These are phyloP conservation scores for Hypotaenidia okinawae DNA, from an alignment of 2,797 vertebrate species.

Conservation along the genomic window DNA sequence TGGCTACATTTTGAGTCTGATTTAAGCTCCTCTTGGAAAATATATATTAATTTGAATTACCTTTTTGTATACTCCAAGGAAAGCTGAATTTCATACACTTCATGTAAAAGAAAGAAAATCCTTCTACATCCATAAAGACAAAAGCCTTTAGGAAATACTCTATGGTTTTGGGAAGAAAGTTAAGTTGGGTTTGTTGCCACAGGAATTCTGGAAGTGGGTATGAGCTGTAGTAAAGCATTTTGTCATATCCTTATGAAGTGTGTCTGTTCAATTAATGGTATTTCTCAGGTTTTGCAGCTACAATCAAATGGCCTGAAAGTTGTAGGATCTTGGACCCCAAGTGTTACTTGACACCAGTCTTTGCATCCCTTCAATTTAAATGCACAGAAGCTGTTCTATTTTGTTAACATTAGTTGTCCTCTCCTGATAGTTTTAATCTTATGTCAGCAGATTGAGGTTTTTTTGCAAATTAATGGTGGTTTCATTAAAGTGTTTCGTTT, in stretches of 20 bases:
- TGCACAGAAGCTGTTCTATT: background rate
- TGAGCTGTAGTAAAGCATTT: background rate
- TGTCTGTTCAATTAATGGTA: background rate
- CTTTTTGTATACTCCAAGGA: background rate
- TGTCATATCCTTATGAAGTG: background rate
- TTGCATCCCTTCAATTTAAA: background rate
- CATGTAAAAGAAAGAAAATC: background rate
- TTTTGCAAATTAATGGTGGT: background rate
- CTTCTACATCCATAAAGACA: background rate
- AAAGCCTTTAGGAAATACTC: background rate
- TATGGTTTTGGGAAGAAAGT: background rate
- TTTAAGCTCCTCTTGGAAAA: background rate
- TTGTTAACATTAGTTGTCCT: background rate
- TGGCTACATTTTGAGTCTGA: background rate
- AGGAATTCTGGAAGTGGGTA: background rate
- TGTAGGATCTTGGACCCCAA: background rate
- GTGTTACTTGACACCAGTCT: background rate
- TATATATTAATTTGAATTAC: background rate
- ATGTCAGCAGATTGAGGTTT: background rate
- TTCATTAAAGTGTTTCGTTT: background rate
- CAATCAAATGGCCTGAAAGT: background rate
- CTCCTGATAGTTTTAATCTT: background rate
- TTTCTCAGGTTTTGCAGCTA: background rate
- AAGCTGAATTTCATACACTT: background rate
- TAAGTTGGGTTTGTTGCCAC: background rate